Evolutionary conservation across 2,113 vertebrate species (phyloP).

Genomic region (Spea multiplicata): DNA sequence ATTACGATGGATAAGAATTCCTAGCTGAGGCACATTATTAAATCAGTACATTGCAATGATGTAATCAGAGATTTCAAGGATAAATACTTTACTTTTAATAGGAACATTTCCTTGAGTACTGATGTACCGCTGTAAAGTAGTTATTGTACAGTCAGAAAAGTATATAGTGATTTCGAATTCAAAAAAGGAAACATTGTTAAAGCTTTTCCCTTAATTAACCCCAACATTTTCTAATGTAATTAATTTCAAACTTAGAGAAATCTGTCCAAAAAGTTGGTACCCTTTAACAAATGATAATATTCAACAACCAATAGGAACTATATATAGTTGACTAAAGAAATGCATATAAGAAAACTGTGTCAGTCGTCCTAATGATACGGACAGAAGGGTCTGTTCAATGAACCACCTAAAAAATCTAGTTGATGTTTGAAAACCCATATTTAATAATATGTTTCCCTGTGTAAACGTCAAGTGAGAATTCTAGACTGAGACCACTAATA

Average conservation of each 20-base stretch:
- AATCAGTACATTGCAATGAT: slow-evolving; percentile 15
- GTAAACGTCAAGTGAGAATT: no score
- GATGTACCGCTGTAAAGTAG: slow-evolving; percentile 10
- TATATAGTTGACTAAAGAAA: neutral
- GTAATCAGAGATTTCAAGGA: slow-evolving; percentile 24
- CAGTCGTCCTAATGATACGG: no score
- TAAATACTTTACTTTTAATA: slow-evolving; percentile 12
- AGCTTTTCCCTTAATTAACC: neutral
- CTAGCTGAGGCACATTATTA: slow-evolving; percentile 24
- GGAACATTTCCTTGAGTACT: neutral
- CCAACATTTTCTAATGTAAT: no score
- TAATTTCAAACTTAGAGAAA: no score
- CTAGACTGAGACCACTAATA: no score
- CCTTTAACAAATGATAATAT: no score
- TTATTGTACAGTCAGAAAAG: neutral
- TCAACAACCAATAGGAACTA: no score
- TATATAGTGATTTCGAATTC: neutral
- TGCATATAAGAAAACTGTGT: neutral
- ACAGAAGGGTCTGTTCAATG: no score
- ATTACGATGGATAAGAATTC: slow-evolving; percentile 15
- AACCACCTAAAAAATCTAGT: no score
- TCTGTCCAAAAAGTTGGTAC: no score
- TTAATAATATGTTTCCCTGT: no score
- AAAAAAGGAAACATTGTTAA: neutral
- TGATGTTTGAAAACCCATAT: no score